Conservation (phyloP, 2,888 invertebrate species). For the Alviniconcha strummeri region DNA sequence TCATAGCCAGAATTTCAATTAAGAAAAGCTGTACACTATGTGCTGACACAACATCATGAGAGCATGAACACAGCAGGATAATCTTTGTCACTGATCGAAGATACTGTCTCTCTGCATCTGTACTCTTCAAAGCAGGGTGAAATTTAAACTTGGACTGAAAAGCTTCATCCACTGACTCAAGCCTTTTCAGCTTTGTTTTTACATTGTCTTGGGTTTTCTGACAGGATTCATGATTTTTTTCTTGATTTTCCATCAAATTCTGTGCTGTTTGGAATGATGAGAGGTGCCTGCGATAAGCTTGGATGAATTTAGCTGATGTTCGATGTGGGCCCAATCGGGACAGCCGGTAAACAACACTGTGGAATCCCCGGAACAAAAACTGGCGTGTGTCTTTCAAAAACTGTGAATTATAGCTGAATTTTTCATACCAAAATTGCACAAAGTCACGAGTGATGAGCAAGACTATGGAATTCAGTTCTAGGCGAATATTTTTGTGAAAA, state of each 20-base stretch:
- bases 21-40: slow-evolving; percentile 36
- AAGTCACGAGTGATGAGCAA: slow-evolving; percentile 53
- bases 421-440: slow-evolving; percentile 58
- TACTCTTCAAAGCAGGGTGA: slow-evolving; percentile 47
- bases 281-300: slow-evolving; percentile 36
- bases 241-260: slow-evolving; percentile 6
- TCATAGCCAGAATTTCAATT: slow-evolving; percentile 53
- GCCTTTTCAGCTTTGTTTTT: slow-evolving; percentile 15
- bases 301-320: slow-evolving; percentile 31
- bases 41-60: slow-evolving; percentile 44
- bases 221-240: not conserved
- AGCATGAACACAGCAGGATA: slow-evolving; percentile 37
- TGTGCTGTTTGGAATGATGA: slow-evolving; percentile 28
- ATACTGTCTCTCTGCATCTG: slow-evolving; percentile 45
- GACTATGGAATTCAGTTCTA: slow-evolving; percentile 41
- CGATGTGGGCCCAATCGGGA: slow-evolving; percentile 33
- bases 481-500: slow-evolving; percentile 25
- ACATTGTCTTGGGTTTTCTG: not conserved
- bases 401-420: slow-evolving; percentile 49
- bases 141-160: slow-evolving; percentile 45
- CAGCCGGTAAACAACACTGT: slow-evolving; percentile 43
- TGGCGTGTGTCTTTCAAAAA: slow-evolving; percentile 50
- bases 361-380: slow-evolving; percentile 44
- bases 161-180: slow-evolving; percentile 47
- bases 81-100: slow-evolving; percentile 34